Base-by-base conservation (phyloP, 2,797 vertebrate species). In the Pipistrellus nathusii region DNA sequence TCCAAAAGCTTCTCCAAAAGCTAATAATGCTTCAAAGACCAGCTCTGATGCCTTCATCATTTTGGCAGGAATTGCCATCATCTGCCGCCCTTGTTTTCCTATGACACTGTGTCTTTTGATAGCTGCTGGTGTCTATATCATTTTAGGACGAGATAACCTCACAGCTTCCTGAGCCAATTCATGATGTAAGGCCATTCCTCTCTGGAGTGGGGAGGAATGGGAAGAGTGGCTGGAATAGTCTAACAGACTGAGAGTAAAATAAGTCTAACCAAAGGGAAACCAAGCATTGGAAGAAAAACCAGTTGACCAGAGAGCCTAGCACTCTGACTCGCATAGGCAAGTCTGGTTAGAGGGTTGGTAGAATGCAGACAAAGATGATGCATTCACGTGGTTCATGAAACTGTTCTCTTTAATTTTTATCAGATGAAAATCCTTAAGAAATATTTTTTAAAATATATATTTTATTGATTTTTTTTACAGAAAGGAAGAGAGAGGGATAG, bases 1-100 rank as follows among this genome's bases (percentile, higher is more conserved):
- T 59, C 72, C 72, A 85, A 93, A 86, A 85, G n/a, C 30, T 30
- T 57, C n/a, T 76, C 44, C 51, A 21, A 82, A 95, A 88, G 38
- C 44, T 72, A 77, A 21, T 7, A 84, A 69, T 71, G 48, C 41
- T 69, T 72, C 64, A 30, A 75, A 62, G 68, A 38, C 0, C 17
- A 81, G 21, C 18, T 86, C 51, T 30, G 35, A 66, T 27, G 35
- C 30, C 23, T 78, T 84, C 46, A 38, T 46, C 17, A 10, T 35
- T 75, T 30, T 21, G 32, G 66, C 23, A 88, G 72, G 69, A 85
- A 71, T 57, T 51, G 64, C 41, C n/a, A n/a, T 41, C 35, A 3
- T 69, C 15, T 78, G 92, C n/a, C 55, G 76, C 23, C 27, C 64
- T 12, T n/a, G 5, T 44, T 88, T n/a, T 80, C 64, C 48, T 62